Conservation (phyloP, 2,888 invertebrate species). For the Metalampra italica region DNA sequence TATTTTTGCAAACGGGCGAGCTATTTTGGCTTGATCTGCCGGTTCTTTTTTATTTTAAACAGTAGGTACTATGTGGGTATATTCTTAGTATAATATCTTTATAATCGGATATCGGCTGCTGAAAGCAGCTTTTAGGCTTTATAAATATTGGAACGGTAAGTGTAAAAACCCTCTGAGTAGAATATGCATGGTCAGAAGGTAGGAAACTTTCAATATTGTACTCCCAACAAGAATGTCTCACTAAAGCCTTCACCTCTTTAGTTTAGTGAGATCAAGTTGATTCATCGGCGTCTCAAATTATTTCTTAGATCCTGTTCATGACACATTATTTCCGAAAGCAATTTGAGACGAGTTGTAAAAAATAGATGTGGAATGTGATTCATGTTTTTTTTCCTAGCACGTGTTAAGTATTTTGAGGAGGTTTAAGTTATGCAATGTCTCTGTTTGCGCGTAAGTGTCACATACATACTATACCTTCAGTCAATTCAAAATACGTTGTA, state of each 20-base stretch:
- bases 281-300: conserved; percentile 7
- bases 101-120: background rate
- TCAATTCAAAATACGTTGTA: too few relatives aligned
- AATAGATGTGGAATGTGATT: conserved; percentile 2
- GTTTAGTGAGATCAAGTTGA: conserved; percentile 16
- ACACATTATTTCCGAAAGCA: conserved; percentile 12
- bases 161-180: too few relatives aligned
- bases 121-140: too few relatives aligned
- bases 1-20: too few relatives aligned
- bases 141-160: too few relatives aligned
- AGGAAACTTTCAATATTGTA: too few relatives aligned
- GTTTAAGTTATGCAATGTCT: background rate
- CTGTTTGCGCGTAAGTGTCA: background rate
- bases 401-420: background rate
- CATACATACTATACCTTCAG: too few relatives aligned
- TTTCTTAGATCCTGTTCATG: conserved; percentile 8
- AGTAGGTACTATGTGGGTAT: conserved; percentile 5
- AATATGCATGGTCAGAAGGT: too few relatives aligned
- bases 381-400: conserved; percentile 2
- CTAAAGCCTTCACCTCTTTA: conserved; percentile 5
- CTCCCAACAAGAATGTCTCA: background rate
- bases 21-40: too few relatives aligned
- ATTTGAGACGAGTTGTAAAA: background rate
- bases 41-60: too few relatives aligned
- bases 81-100: too few relatives aligned